Base-by-base conservation (phyloP, 2,797 vertebrate species). In the Danionella dracula region DNA sequence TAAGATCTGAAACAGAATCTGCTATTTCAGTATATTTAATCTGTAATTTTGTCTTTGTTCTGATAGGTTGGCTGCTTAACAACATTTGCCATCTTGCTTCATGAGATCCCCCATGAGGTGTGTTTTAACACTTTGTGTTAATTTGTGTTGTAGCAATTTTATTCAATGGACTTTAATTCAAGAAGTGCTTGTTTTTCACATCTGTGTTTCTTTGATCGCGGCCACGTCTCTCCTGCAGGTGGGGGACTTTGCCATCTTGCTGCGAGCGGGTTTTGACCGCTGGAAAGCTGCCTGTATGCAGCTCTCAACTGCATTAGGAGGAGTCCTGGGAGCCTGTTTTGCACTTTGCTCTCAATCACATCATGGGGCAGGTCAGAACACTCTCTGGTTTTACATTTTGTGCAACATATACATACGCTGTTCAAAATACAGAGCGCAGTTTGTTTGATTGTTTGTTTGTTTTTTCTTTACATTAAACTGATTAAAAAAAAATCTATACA, bases 101-200 rank as follows among this genome's bases (percentile, higher is more conserved):
- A 99, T 2, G 97, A 99, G 86, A 98, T 99, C 61, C 97, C 97
- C 41, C 97, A 99, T 0, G 97, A 99, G 93, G 97, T 99, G 75
- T 90, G 91, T 53, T 1, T 27, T n/a, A n/a, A n/a, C n/a, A n/a
- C n/a, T n/a, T n/a, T n/a, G n/a, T n/a, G n/a, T n/a, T n/a, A n/a
- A n/a, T n/a, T n/a, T n/a, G n/a, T n/a, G n/a, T n/a, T n/a, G n/a
- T n/a, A n/a, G n/a, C n/a, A n/a, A n/a, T n/a, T n/a, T n/a, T n/a
- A n/a, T n/a, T n/a, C n/a, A n/a, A n/a, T n/a, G n/a, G n/a, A n/a
- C n/a, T n/a, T n/a, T n/a, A n/a, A n/a, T n/a, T n/a, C n/a, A n/a
- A n/a, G n/a, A n/a, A n/a, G n/a, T n/a, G n/a, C n/a, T n/a, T n/a
- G n/a, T n/a, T n/a, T n/a, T n/a, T n/a, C n/a, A 27, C 23, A 27